Evolutionary conservation across 2,888 invertebrate species (phyloP).

Genomic region (Chymomyza caudatula): DNA sequence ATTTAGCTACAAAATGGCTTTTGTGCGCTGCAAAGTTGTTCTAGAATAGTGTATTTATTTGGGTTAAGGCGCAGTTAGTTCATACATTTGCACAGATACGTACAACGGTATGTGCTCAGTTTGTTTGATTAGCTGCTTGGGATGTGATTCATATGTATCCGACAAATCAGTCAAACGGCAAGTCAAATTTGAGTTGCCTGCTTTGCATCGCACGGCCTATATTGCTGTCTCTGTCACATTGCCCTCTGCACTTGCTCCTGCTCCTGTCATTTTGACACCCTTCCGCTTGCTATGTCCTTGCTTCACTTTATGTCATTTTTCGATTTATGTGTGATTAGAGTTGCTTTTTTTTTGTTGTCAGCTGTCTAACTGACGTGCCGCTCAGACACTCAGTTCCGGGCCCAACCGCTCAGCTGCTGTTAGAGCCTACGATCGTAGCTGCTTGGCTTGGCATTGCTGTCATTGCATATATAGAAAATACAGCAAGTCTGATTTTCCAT

Average conservation of each 20-base stretch:
- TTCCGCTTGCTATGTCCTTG: constrained; percentile 23
- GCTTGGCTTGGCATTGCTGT: constrained; percentile 1
- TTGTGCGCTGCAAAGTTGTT: background rate
- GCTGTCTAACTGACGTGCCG: constrained; percentile 29
- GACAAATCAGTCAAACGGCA: background rate
- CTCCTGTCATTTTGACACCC: constrained; percentile 19
- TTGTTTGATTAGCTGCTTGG: background rate
- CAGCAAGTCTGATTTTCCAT: constrained; percentile 61
- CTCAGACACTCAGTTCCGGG: background rate
- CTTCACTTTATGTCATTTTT: constrained; percentile 45
- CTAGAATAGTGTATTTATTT: too few relatives aligned
- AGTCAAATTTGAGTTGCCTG: background rate
- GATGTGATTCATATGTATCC: background rate
- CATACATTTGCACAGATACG: too few relatives aligned
- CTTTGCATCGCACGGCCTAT: background rate
- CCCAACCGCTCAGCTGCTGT: background rate
- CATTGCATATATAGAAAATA: constrained; percentile 10
- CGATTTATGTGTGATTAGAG: constrained; percentile 60
- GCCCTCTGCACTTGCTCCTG: background rate
- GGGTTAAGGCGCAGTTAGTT: too few relatives aligned
- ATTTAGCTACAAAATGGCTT: background rate
- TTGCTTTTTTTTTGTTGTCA: constrained; percentile 13
- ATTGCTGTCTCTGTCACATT: too few relatives aligned
- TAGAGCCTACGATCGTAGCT: background rate
- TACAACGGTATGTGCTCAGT: background rate